These are phyloP conservation scores for Lasioglossum albipes DNA, from an alignment of 1,140 invertebrate genomes.

Conservation along the genomic window DNA sequence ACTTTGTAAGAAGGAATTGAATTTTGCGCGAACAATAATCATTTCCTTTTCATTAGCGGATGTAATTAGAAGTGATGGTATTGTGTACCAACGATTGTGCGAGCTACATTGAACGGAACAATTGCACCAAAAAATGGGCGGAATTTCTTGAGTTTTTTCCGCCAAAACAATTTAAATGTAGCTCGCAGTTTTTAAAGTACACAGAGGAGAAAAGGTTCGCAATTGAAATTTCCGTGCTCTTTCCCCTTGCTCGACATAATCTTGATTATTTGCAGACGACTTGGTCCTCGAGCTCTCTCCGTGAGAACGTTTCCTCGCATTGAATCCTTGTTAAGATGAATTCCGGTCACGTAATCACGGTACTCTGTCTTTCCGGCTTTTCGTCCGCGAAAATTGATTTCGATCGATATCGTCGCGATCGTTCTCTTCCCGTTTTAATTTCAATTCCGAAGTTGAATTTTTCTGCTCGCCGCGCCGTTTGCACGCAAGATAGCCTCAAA, in stretches of 20 bases:
- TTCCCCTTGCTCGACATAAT: not conserved
- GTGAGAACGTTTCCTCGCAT: not conserved
- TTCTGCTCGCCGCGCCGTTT: too few relatives aligned
- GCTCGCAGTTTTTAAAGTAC: not conserved
- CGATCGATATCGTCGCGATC: not conserved
- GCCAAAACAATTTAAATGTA: not conserved
- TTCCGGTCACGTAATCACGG: not conserved
- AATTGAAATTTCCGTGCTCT: not conserved
- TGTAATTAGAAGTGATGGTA: too few relatives aligned
- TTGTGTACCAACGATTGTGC: too few relatives aligned
- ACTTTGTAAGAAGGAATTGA: not conserved
- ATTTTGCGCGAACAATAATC: not conserved
- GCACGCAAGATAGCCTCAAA: too few relatives aligned
- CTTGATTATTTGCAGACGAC: constrained; percentile 1
- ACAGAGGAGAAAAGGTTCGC: not conserved
- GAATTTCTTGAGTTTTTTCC: not conserved
- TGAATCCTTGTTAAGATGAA: not conserved
- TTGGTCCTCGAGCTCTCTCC: not conserved
- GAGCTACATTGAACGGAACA: not conserved
- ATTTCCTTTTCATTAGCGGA: not conserved
- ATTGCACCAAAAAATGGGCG: not conserved
- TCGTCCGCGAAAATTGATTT: not conserved
- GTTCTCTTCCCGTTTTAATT: not conserved
- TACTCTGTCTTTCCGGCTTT: not conserved
- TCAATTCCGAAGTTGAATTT: not conserved